A percentile compares a stretch with the other conserved stretches of the same genome.
Conservation (phyloP, 2,113 vertebrate species). For the Calypte anna region DNA sequence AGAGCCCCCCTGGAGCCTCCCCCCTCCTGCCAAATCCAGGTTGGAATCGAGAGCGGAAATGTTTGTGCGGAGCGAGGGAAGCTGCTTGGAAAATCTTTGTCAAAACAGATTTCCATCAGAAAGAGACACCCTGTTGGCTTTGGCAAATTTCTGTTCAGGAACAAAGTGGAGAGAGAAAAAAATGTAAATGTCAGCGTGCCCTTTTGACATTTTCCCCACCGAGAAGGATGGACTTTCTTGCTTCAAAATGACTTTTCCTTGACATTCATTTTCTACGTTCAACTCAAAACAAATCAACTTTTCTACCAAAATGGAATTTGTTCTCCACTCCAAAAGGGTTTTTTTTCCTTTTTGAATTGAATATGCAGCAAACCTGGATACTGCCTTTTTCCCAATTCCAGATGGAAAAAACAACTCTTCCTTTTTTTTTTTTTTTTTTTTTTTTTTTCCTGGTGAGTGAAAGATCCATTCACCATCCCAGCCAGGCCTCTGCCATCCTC, state of each 20-base stretch:
- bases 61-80: not conserved
- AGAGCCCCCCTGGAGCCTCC: not conserved
- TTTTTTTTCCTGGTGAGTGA: not conserved
- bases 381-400: not conserved
- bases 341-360: not conserved
- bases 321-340: not conserved
- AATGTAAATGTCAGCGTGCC: conserved; percentile 63
- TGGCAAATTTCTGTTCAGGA: conserved; percentile 60
- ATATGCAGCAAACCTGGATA: not conserved
- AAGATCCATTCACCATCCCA: not conserved
- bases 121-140: conserved; percentile 53
- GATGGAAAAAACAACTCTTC: not conserved
- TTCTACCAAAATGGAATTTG: conserved; percentile 7
- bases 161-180: conserved; percentile 49
- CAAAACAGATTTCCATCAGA: conserved; percentile 59
- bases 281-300: conserved; percentile 57
- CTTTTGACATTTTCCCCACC: conserved; percentile 64
- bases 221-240: conserved; percentile 47
- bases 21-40: conserved; percentile 6
- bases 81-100: conserved; percentile 49
- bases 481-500: not conserved
- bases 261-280: conserved; percentile 62
- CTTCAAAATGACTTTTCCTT: conserved; percentile 57
- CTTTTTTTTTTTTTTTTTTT: not conserved
- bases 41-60: conserved; percentile 16